phyloP scores from a whole-genome alignment of 2,797 vertebrate species.

The Gouania willdenowi region DNA sequence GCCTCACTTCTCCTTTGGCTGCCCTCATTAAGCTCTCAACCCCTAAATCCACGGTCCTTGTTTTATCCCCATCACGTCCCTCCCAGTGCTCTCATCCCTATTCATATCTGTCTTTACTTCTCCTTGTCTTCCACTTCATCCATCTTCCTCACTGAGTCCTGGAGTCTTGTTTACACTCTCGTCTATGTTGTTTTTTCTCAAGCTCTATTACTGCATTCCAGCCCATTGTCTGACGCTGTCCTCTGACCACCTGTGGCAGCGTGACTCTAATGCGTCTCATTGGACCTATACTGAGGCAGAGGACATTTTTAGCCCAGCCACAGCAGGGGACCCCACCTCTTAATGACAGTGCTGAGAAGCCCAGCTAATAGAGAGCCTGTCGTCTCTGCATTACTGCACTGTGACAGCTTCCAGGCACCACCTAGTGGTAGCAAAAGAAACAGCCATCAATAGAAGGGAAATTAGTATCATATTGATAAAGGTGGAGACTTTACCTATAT shows the following conservation, averaged over 20 bases:
- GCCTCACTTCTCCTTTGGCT: neutral
- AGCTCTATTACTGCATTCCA: neutral
- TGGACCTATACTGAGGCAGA: slow-evolving; percentile 76
- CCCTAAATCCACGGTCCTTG: neutral
- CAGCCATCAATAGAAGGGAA: too few species aligned
- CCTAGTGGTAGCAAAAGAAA: too few species aligned
- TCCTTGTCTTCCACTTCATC: neutral
- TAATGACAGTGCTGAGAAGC: slow-evolving; percentile 75
- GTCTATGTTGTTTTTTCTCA: neutral
- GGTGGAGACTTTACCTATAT: too few species aligned
- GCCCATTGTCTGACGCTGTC: neutral
- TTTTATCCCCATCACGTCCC: neutral
- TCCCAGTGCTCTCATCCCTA: neutral
- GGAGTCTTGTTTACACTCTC: neutral
- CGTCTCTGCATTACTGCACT: too few species aligned
- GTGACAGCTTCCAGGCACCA: too few species aligned
- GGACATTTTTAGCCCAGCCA: too few species aligned
- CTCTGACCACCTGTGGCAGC: slow-evolving; percentile 72
- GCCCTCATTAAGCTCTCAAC: neutral
- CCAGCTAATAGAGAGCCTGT: too few species aligned
- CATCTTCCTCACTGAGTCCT: slow-evolving; percentile 8
- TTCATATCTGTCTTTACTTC: neutral
- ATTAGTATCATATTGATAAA: too few species aligned
- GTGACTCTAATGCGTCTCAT: slow-evolving; percentile 75
- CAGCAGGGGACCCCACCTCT: too few species aligned